Percentiles rank a stretch among this genome's conserved stretches.
These are phyloP conservation scores for Crossaster papposus DNA, from an alignment of 53 echinoderm and acorn worm species.

Conservation along the genomic window DNA sequence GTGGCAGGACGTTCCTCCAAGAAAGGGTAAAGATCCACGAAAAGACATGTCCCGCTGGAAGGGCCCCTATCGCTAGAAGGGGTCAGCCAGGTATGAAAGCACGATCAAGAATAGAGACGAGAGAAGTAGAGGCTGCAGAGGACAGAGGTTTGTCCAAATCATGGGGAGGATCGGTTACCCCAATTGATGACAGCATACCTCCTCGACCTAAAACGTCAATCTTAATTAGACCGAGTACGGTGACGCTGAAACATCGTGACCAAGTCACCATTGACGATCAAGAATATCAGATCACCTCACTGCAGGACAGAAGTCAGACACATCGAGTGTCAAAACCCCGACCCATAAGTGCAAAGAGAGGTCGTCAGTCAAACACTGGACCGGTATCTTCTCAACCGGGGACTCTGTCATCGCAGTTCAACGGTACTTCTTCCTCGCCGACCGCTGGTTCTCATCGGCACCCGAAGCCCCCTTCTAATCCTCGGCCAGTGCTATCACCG, in stretches of 20 bases:
- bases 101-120: constrained; percentile 26
- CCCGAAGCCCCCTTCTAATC: constrained; percentile 55
- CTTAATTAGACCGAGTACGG: constrained; percentile 83
- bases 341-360: constrained; percentile 39
- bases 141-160: constrained; percentile 60
- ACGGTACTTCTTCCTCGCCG: constrained; percentile 12
- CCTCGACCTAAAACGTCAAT: constrained; percentile 81
- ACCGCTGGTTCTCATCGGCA: neutral
- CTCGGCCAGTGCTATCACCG: constrained; percentile 13
- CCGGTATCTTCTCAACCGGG: constrained; percentile 18
- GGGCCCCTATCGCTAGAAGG: neutral
- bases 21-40: constrained; percentile 72
- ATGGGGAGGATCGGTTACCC: constrained; percentile 68
- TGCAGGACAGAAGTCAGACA: neutral
- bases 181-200: constrained; percentile 7
- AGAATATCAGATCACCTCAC: neutral
- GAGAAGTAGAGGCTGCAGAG: neutral
- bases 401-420: neutral
- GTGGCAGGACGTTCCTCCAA: constrained; percentile 77
- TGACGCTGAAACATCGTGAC: constrained; percentile 71
- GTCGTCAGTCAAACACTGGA: constrained; percentile 23
- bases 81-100: constrained; percentile 20
- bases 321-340: constrained; percentile 15
- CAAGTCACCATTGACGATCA: constrained; percentile 70
- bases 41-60: constrained; percentile 48